Percentiles rank a stretch among this genome's conserved stretches.
phyloP scores from a whole-genome alignment of 2,113 vertebrate genomes.

The Hippocampus zosterae region DNA sequence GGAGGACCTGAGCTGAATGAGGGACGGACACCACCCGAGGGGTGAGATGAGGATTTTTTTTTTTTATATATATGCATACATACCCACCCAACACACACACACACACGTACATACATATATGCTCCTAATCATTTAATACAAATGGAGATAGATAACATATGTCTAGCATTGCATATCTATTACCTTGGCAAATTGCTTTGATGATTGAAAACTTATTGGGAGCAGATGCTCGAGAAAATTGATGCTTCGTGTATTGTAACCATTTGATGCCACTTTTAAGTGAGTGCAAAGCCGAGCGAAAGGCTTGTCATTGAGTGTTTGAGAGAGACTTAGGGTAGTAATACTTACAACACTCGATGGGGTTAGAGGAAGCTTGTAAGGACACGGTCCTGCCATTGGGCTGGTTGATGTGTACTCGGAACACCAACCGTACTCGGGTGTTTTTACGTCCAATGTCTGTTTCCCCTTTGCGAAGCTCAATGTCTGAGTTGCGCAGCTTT shows the following conservation, averaged over 20 bases:
- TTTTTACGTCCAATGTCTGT: slow-evolving; percentile 95
- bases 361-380: slow-evolving; percentile 86
- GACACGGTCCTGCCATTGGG: slow-evolving; percentile 84
- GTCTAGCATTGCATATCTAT: slow-evolving; percentile 47
- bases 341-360: slow-evolving; percentile 94
- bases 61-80: too few species aligned
- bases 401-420: slow-evolving; percentile 89
- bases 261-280: slow-evolving; percentile 47
- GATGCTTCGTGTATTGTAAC: slow-evolving; percentile 42
- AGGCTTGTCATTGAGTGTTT: background rate
- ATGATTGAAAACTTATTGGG: slow-evolving; percentile 42
- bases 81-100: too few species aligned
- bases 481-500: slow-evolving; percentile 92
- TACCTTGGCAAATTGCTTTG: slow-evolving; percentile 46
- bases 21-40: too few species aligned
- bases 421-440: slow-evolving; percentile 87
- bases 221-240: slow-evolving; percentile 40
- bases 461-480: slow-evolving; percentile 92
- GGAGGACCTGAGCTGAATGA: too few species aligned
- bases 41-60: too few species aligned
- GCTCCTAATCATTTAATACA: slow-evolving; percentile 50
- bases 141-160: slow-evolving; percentile 46
- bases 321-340: background rate
- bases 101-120: background rate
- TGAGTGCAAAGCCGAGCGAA: slow-evolving; percentile 19